Evolutionary conservation across 2,888 invertebrate species (phyloP), one percentile per base, ranked within the genome.

Genomic region (Pristionchus entomophagus): DNA sequence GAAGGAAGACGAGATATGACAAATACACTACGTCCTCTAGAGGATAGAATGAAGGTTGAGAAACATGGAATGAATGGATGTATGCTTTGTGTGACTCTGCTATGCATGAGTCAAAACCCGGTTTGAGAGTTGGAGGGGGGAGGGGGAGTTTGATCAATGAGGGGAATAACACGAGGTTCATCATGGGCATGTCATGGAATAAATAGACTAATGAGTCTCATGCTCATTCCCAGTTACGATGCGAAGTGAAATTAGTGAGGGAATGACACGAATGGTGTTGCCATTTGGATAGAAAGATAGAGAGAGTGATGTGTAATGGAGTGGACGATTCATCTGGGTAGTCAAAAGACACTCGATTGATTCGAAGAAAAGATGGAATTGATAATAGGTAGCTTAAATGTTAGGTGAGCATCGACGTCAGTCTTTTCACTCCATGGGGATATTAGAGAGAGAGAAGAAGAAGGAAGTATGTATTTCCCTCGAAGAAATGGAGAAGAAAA

Each of bases 371-470:
- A 29, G 32, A 14, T 29, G 26, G 59, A 0, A 29, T 29, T 59
- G 26, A 14, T 59, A n/a, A 56, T 8, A 10, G n/a, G 26, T 5
- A 56, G 56, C 56, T 26, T 26, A 56, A 26, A 56, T 2, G 56
- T 10, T 56, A 26, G 45, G 45, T 10, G 45, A 14, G 14, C 8
- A 45, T 6, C 14, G 45, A 45, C 45, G 45, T 65, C 14, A 41
- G 41, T 45, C 26, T 32, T 41, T 73, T 10, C 29, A 29, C 29
- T 62, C 62, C 45, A 41, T n/a, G n/a, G 56, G 56, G 56, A 56
- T 41, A 73, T n/a, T 73, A 73, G 65, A 65, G 65, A 22, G 73
- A 73, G n/a, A n/a, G n/a, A n/a, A n/a, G n/a, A n/a, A n/a, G n/a
- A 45, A 73, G 73, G 73, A 73, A 45, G 73, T 73, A 22, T 38